Evolutionary conservation across 2,888 invertebrate genomes (phyloP).

Genomic region (Plebejus argus): DNA sequence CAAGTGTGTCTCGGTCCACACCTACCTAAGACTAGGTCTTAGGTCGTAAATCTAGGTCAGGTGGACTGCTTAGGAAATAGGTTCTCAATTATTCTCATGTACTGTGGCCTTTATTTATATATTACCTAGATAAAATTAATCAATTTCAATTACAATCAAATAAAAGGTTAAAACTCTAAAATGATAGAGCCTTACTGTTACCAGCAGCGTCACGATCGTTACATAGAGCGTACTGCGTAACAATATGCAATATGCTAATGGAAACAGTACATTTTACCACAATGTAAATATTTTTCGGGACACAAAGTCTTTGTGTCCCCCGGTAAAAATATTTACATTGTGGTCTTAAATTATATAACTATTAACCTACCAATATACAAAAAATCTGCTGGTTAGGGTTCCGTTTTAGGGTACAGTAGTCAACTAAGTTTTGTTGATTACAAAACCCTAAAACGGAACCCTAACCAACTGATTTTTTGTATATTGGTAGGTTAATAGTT

Average conservation of each 20-base stretch:
- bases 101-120: not conserved
- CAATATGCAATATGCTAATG: not conserved
- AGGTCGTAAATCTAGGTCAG: conserved; percentile 31
- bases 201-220: not conserved
- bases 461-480: too few species aligned
- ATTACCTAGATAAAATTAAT: not conserved
- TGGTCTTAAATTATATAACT: too few species aligned
- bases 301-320: too few species aligned
- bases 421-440: too few species aligned
- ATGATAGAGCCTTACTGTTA: not conserved
- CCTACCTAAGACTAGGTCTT: conserved; percentile 15
- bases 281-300: not conserved
- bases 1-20: conserved; percentile 8
- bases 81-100: not conserved
- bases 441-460: too few species aligned
- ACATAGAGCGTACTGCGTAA: not conserved
- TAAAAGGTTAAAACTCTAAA: too few species aligned
- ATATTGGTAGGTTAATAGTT: too few species aligned
- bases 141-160: not conserved
- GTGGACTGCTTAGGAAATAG: not conserved
- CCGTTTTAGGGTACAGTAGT: too few species aligned
- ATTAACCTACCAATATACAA: too few species aligned
- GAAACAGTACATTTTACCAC: too few species aligned
- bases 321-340: too few species aligned
- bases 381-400: too few species aligned